phyloP scores from a whole-genome alignment of 1,140 invertebrate species.

The Nasonia vitripennis region DNA sequence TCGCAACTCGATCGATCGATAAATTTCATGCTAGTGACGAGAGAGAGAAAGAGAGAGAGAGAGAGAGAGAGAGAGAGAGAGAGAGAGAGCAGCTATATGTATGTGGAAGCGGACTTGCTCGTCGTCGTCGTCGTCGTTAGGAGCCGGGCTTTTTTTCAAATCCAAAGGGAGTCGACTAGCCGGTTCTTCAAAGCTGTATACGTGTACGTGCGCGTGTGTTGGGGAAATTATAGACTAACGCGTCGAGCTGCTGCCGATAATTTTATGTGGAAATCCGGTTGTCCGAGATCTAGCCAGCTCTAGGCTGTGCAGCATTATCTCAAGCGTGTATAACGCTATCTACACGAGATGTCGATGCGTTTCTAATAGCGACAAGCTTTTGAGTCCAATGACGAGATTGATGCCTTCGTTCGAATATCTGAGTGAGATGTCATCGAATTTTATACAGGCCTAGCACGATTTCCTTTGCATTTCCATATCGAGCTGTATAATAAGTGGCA shows the following conservation, averaged over 20 bases:
- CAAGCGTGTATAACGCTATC: neutral
- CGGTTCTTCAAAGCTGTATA: slow-evolving; percentile 38
- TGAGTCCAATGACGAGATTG: neutral
- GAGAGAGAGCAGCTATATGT: neutral
- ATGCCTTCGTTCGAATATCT: neutral
- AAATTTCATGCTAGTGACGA: slow-evolving; percentile 42
- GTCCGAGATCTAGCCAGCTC: slow-evolving; percentile 5
- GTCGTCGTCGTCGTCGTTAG: slow-evolving; percentile 50
- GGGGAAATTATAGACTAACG: neutral
- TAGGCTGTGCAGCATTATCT: neutral
- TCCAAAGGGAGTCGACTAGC: slow-evolving; percentile 13
- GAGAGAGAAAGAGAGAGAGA: no score
- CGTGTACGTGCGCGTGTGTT: neutral
- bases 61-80: no score
- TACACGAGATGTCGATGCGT: no score
- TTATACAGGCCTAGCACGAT: neutral
- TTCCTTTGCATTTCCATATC: neutral
- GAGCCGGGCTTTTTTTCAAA: neutral
- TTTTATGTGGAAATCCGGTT: slow-evolving; percentile 33
- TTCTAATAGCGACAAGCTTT: neutral
- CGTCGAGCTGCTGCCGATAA: neutral
- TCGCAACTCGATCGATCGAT: slow-evolving; percentile 44
- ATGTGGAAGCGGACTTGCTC: slow-evolving; percentile 12
- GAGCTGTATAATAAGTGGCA: neutral
- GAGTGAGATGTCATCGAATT: neutral